Conservation (phyloP, 1,140 invertebrate genomes). For the Paraescarpia echinospica region DNA sequence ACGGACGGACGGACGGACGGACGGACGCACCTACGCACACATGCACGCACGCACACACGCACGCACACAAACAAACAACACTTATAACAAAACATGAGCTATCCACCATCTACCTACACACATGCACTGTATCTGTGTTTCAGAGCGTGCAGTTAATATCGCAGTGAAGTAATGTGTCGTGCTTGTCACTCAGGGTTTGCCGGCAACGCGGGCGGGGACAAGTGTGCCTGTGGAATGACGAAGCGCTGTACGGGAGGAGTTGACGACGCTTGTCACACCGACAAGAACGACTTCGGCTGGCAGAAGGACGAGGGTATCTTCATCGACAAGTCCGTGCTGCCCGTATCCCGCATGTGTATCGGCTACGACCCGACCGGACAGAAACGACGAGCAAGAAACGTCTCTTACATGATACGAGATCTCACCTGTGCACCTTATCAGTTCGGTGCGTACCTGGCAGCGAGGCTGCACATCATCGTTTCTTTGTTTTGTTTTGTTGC, state of each 20-base stretch:
- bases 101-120: too few relatives aligned
- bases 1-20: background rate
- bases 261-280: background rate
- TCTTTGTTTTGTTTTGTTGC: background rate
- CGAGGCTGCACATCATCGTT: background rate
- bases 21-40: too few relatives aligned
- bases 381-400: background rate
- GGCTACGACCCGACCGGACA: background rate
- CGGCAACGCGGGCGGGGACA: background rate
- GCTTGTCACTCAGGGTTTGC: too few relatives aligned
- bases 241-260: background rate
- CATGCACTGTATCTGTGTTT: too few relatives aligned
- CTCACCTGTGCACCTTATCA: background rate
- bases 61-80: background rate
- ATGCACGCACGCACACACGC: too few relatives aligned
- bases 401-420: background rate
- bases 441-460: background rate
- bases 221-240: conserved; percentile 9
- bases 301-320: background rate
- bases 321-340: conserved; percentile 1
- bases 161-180: too few relatives aligned
- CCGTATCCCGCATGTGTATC: background rate
- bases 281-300: background rate
- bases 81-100: too few relatives aligned
- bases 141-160: too few relatives aligned